Percentiles rank a stretch among this genome's conserved stretches.
phyloP scores from a whole-genome alignment of 2,888 invertebrate genomes.

The Tenthredo notha region DNA sequence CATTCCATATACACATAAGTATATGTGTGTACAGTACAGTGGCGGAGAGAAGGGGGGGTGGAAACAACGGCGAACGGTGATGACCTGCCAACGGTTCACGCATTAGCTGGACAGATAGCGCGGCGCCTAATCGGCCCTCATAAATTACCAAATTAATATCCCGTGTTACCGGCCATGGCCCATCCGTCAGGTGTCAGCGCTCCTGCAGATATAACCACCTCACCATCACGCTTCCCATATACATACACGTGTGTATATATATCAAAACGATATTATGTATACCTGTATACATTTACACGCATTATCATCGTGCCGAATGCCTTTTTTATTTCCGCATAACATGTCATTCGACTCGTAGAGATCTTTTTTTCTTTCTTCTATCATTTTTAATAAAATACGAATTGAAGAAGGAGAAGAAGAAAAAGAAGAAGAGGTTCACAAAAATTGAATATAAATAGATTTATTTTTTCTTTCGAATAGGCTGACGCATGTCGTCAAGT shows the following conservation, averaged over 20 bases:
- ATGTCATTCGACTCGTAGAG: too few relatives aligned
- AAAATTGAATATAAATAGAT: not conserved
- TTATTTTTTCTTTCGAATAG: not conserved
- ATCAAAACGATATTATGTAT: slow-evolving; percentile 1
- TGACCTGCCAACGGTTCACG: slow-evolving; percentile 77
- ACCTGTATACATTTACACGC: too few relatives aligned
- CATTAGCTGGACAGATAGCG: slow-evolving; percentile 76
- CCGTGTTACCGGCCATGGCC: slow-evolving; percentile 73
- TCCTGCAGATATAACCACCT: slow-evolving; percentile 69
- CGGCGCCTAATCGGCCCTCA: slow-evolving; percentile 76
- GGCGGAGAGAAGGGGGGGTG: too few relatives aligned
- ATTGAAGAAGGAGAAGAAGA: too few relatives aligned
- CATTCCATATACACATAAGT: not conserved
- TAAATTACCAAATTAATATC: slow-evolving; percentile 78
- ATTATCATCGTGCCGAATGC: not conserved
- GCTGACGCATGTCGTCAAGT: not conserved
- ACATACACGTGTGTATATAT: not conserved
- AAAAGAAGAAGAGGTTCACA: too few relatives aligned
- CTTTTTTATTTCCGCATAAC: not conserved
- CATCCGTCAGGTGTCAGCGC: slow-evolving; percentile 77
- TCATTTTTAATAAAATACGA: too few relatives aligned
- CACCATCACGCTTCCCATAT: slow-evolving; percentile 41
- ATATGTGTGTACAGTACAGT: not conserved
- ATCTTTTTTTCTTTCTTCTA: too few relatives aligned
- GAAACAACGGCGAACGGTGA: slow-evolving; percentile 62